Evolutionary conservation across 2,797 vertebrate genomes (phyloP).

Genomic region (Arctocebus calabarensis): DNA sequence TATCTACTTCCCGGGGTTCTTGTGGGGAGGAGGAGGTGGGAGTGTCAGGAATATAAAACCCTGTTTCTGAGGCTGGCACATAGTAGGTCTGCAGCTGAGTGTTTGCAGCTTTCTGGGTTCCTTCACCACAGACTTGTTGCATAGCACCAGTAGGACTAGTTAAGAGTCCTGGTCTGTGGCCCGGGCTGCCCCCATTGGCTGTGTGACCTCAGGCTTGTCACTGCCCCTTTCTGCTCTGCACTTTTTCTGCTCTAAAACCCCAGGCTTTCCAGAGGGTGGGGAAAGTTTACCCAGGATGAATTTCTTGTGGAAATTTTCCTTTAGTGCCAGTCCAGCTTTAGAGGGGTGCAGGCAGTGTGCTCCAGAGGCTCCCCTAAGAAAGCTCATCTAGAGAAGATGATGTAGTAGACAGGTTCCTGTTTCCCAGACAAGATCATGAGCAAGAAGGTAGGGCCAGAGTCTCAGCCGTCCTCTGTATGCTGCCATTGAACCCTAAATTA

Average conservation of each 20-base stretch:
- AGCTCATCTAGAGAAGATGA: neutral
- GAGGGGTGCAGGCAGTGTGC: neutral
- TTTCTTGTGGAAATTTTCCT: neutral
- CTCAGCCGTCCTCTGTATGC: neutral
- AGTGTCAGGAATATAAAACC: accelerated
- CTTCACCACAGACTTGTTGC: neutral
- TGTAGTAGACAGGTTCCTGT: neutral
- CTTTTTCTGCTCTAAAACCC: neutral
- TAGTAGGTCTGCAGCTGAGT: neutral
- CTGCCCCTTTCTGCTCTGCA: neutral
- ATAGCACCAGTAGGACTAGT: neutral
- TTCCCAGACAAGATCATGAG: neutral
- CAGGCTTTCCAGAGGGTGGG: neutral
- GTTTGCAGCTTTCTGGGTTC: neutral
- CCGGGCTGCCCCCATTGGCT: neutral
- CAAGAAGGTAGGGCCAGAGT: neutral
- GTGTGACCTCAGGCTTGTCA: neutral
- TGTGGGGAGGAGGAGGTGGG: neutral
- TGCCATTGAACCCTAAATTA: neutral
- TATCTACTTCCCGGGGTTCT: neutral
- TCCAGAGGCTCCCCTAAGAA: neutral
- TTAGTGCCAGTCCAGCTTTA: neutral
- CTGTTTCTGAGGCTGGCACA: too few species aligned
- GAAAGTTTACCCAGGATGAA: neutral
- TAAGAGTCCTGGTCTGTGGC: neutral